Conservation (phyloP, 2,888 invertebrate genomes). For the Pterostichus madidus region DNA sequence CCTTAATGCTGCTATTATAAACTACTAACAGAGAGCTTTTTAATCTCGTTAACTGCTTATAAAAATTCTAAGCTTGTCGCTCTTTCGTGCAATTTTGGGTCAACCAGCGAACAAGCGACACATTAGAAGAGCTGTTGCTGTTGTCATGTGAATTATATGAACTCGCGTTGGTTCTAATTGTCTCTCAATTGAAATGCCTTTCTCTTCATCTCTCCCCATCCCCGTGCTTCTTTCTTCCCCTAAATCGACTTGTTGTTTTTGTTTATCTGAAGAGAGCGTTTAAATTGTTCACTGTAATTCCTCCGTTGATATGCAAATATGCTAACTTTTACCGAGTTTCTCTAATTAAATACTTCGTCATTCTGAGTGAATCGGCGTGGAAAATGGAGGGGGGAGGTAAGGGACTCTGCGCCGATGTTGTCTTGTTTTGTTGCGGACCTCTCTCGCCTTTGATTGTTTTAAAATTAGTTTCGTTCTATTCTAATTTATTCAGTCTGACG, state of each 20-base stretch:
- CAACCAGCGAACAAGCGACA: conserved; percentile 30
- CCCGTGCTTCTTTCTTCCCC: conserved; percentile 22
- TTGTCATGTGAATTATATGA: conserved; percentile 23
- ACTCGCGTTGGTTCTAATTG: conserved; percentile 20
- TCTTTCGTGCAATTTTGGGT: neutral
- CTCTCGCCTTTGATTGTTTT: conserved; percentile 61
- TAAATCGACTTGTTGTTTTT: conserved; percentile 65
- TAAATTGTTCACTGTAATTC: conserved; percentile 63
- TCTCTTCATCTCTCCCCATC: conserved; percentile 7
- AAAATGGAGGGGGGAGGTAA: conserved; percentile 35
- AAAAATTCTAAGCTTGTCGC: conserved; percentile 70
- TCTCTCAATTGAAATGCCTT: conserved; percentile 25
- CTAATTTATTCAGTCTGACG: conserved; percentile 59
- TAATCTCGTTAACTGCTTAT: conserved; percentile 72
- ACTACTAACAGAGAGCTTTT: conserved; percentile 72
- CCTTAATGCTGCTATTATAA: conserved; percentile 73
- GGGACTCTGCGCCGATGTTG: conserved; percentile 17
- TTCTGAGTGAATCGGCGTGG: conserved; percentile 64
- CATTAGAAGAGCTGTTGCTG: conserved; percentile 2
- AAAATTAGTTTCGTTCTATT: conserved; percentile 59
- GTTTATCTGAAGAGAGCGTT: conserved; percentile 61
- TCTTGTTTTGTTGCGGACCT: conserved; percentile 53
- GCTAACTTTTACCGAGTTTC: conserved; percentile 66
- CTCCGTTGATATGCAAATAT: conserved; percentile 67
- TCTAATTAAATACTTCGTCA: conserved; percentile 66